Conservation (phyloP, 2,113 vertebrate genomes). For the Chitala chitala region DNA sequence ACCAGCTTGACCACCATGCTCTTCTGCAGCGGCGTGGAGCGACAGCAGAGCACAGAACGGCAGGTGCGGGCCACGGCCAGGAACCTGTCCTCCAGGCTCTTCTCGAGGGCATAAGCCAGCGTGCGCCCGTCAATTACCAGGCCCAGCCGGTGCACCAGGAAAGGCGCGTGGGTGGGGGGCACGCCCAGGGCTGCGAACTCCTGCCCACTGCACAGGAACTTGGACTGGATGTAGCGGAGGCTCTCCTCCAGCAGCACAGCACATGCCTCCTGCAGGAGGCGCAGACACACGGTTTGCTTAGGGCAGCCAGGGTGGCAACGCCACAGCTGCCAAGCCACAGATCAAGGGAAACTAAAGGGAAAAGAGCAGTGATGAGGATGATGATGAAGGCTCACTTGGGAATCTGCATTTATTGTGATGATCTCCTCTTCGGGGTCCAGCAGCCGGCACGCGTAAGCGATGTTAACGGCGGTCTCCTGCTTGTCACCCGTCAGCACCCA, state of each 20-base stretch:
- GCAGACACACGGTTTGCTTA: neutral
- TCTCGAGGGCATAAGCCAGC: slow-evolving; percentile 84
- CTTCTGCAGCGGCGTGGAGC: slow-evolving; percentile 92
- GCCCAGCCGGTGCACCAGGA: slow-evolving; percentile 67
- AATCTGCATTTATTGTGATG: slow-evolving; percentile 87
- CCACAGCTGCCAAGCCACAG: neutral
- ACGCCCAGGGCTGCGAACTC: slow-evolving; percentile 49
- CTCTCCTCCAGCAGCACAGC: slow-evolving; percentile 82
- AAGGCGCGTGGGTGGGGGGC: slow-evolving; percentile 44
- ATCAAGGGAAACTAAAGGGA: neutral
- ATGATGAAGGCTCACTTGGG: slow-evolving; percentile 60
- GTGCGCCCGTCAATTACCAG: slow-evolving; percentile 91
- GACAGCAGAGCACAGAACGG: slow-evolving; percentile 86
- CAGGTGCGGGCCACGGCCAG: slow-evolving; percentile 81
- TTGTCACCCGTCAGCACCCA: slow-evolving; percentile 98
- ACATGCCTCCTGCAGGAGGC: slow-evolving; percentile 89
- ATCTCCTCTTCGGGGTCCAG: slow-evolving; percentile 87
- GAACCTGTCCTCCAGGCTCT: slow-evolving; percentile 82
- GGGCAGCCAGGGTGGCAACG: neutral
- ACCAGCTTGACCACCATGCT: slow-evolving; percentile 96
- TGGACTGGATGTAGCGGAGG: slow-evolving; percentile 75
- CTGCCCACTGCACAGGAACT: slow-evolving; percentile 57
- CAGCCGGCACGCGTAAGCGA: slow-evolving; percentile 90
- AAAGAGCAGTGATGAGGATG: no score
- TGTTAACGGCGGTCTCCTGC: slow-evolving; percentile 93